phyloP scores from a whole-genome alignment of 2,113 vertebrate genomes.

The Paedocypris sp. region DNA sequence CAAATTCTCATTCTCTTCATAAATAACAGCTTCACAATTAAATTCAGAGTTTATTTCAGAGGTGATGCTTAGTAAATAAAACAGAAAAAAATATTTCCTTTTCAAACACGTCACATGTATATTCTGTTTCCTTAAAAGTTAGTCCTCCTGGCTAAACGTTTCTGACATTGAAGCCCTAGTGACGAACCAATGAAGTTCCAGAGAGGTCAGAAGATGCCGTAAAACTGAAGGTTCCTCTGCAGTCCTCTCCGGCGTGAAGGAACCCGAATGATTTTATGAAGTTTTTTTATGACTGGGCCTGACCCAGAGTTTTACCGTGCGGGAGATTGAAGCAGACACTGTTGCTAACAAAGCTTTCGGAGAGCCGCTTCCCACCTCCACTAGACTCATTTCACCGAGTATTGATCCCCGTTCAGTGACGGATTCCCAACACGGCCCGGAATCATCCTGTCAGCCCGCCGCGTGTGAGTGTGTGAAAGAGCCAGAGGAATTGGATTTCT shows the following conservation, averaged over 20 bases:
- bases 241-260: background rate
- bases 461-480: constrained; percentile 17
- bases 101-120: no score
- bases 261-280: background rate
- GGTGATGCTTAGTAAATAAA: no score
- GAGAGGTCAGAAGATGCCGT: background rate
- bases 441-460: constrained; percentile 33
- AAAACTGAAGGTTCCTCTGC: constrained; percentile 3
- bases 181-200: no score
- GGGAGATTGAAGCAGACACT: background rate
- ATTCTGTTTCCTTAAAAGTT: no score
- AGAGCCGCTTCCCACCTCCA: constrained; percentile 36
- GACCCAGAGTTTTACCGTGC: constrained; percentile 5
- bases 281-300: constrained; percentile 1
- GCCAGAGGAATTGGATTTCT: constrained; percentile 31
- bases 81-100: no score
- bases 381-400: constrained; percentile 38
- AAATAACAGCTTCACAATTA: no score
- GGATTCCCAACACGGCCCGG: constrained; percentile 21
- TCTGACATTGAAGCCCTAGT: no score
- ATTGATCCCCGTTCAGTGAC: constrained; percentile 42
- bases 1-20: no score
- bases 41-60: no score
- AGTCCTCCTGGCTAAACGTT: no score
- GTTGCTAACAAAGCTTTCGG: constrained; percentile 20